Percentiles rank a stretch among this genome's conserved stretches.
Evolutionary conservation across 2,888 invertebrate genomes (phyloP).

Genomic region (Campopleginae sp.): DNA sequence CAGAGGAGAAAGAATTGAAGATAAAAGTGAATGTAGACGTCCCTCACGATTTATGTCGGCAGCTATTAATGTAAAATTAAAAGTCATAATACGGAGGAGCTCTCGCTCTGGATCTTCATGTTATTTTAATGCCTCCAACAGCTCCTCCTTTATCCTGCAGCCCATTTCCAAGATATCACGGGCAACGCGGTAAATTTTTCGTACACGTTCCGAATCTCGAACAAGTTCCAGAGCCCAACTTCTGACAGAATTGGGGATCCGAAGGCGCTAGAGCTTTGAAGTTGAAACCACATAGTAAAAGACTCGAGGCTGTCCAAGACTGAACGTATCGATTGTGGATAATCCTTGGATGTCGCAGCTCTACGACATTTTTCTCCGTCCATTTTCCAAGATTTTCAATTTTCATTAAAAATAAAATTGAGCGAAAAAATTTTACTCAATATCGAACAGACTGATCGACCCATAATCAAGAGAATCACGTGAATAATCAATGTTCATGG

Average conservation of each 20-base stretch:
- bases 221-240: constrained; percentile 56
- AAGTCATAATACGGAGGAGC: constrained; percentile 59
- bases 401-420: background rate
- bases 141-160: background rate
- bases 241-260: constrained; percentile 15
- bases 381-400: background rate
- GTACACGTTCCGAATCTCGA: constrained; percentile 54
- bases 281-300: constrained; percentile 19
- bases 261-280: constrained; percentile 16
- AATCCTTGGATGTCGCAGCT: constrained; percentile 43
- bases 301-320: constrained; percentile 13
- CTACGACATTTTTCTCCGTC: constrained; percentile 5
- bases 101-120: constrained; percentile 34
- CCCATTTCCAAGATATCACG: constrained; percentile 8
- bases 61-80: constrained; percentile 67
- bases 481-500: background rate
- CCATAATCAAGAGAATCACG: background rate
- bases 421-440: background rate
- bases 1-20: constrained; percentile 23
- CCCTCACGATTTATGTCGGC: constrained; percentile 61
- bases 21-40: constrained; percentile 52
- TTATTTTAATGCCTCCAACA: constrained; percentile 55
- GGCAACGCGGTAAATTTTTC: constrained; percentile 52
- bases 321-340: constrained; percentile 24
- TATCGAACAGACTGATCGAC: background rate